Evolutionary conservation across 2,888 invertebrate genomes (phyloP), one percentile per base, ranked within the genome.

Genomic region (Sepioteuthis lessoniana): DNA sequence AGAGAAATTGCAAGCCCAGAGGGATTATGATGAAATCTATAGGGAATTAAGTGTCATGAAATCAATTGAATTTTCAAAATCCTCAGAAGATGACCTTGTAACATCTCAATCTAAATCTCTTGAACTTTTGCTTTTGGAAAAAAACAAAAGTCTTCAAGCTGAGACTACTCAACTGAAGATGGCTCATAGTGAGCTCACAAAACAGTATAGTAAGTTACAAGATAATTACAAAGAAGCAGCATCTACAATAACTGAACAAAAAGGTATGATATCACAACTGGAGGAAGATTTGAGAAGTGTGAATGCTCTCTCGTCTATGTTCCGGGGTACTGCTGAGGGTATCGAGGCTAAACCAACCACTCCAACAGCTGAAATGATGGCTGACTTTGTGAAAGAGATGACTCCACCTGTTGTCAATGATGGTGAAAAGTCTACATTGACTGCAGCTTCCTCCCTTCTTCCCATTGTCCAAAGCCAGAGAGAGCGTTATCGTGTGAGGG

Each of bases 21-120:
- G 98, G 96, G 99, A 99, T 97, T 99, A 99, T 97, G 99, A 99
- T 95, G 99, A 99, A 96, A 98, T 99, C 96, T 99, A 99, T 97
- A 97, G 99, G 96, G 99, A 99, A 97, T 97, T 4, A 98, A 98
- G 98, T 97, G 98, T 98, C 97, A 98, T 98, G 96, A 98, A 98
- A 97, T 98, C 98, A 94, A 98, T 98, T 96, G 98, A 99, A 97
- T 98, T 98, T 96, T 98, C 98, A 94, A 97, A 97, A 91, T 94
- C 95, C 47, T 96, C 95, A 50, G 96, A 95, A 93, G 95, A 95
- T 90, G 96, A 95, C 90, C 95, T 95, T 42, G 95, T 95, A 93
- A 38, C 94, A 8, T 93, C 94, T 38, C 95, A 96, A 55, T 94
- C 96, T 42, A 98, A 98, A 97, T 98, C 98, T 95, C 97, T 98